Conservation (phyloP, 2,888 invertebrate species). For the Sinohyriopsis cumingii region DNA sequence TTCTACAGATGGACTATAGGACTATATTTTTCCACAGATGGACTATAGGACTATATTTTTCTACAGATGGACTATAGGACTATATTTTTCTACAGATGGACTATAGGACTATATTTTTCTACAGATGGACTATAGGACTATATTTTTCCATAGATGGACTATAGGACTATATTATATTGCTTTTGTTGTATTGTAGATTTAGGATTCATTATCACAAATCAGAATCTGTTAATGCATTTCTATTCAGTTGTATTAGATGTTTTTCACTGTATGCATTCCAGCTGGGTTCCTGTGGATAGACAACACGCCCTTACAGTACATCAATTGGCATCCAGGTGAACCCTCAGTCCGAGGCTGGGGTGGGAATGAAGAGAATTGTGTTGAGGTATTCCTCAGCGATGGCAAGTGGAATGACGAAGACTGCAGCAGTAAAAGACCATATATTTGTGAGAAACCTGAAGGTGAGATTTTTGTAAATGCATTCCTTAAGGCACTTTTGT, state of each 20-base stretch:
- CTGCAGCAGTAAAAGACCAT: conserved; percentile 44
- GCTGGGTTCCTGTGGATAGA: conserved; percentile 56
- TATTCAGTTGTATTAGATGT: neutral
- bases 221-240: neutral
- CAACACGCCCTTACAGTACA: conserved; percentile 40
- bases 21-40: no score
- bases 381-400: conserved; percentile 39
- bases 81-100: no score
- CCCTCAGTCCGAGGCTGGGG: conserved; percentile 37
- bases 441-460: conserved; percentile 46
- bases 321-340: conserved; percentile 49
- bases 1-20: no score
- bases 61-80: no score
- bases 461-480: conserved; percentile 22
- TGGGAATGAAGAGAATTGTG: conserved; percentile 48
- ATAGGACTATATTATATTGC: no score
- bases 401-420: conserved; percentile 56
- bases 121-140: no score
- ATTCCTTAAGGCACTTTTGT: no score
- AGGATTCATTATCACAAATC: no score
- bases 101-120: no score
- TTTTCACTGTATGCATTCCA: conserved; percentile 12
- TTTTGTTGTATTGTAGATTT: no score
- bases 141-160: no score
- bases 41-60: no score